phyloP scores from a whole-genome alignment of 2,888 invertebrate genomes.

The Zaprionus lineosus region DNA sequence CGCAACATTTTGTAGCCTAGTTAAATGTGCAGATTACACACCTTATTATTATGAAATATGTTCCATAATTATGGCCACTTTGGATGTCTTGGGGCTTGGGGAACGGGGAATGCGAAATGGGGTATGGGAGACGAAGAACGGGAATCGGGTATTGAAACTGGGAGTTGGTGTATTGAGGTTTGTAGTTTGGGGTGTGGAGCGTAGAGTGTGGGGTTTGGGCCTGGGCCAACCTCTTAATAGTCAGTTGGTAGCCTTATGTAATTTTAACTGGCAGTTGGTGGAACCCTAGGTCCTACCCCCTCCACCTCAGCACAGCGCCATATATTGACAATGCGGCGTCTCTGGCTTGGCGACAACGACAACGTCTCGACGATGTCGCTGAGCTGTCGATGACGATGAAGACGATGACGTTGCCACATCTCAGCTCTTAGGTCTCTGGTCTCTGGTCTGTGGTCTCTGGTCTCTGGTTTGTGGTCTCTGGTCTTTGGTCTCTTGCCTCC shows the following conservation, averaged over 20 bases:
- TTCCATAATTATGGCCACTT: conserved; percentile 71
- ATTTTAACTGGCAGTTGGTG: conserved; percentile 46
- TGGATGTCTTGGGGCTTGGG: conserved; percentile 17
- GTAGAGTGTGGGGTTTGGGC: conserved; percentile 14
- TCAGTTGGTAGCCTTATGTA: conserved; percentile 61
- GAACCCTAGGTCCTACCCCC: conserved; percentile 15
- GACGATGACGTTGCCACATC: conserved; percentile 30
- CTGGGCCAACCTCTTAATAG: conserved; percentile 66
- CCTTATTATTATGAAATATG: conserved; percentile 78
- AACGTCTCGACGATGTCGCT: conserved; percentile 47
- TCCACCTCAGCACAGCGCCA: conserved; percentile 28
- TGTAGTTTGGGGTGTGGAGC: no score
- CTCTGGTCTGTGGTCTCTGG: not conserved
- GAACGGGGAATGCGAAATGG: not conserved
- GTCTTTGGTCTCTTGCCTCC: not conserved
- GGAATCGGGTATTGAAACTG: not conserved
- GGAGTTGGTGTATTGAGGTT: not conserved
- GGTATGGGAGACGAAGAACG: not conserved
- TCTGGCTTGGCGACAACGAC: conserved; percentile 76
- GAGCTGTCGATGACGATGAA: conserved; percentile 56
- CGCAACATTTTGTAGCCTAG: conserved; percentile 55
- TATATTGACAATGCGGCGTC: conserved; percentile 66
- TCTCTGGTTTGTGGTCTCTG: not conserved
- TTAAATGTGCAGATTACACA: conserved; percentile 74
- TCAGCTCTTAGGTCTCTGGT: not conserved